Evolutionary conservation across 1,140 invertebrate species (phyloP), one percentile per base, ranked within the genome.

Genomic region (Popillia japonica): DNA sequence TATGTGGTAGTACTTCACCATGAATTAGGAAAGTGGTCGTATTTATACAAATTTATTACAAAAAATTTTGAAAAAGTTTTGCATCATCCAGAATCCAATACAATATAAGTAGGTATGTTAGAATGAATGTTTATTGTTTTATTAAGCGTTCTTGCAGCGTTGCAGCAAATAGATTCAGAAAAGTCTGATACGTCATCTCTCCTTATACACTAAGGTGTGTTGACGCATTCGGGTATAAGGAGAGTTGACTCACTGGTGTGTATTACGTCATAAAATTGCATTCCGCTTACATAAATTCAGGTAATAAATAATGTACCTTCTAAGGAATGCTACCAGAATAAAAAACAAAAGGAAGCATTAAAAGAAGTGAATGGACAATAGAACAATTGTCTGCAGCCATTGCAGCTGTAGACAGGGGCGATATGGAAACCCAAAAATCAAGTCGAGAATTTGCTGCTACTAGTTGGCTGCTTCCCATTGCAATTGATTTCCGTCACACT

Each of bases 351-450:
- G 74, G 74, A 75, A 42, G 41, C 23, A 42, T 48, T 14, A 75
- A 6, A 75, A 75, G 74, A 75, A n/a, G 74, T 55, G 74, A 75
- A 55, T 75, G 74, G 74, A 75, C 40, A 8, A 20, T 48, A 44
- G n/a, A 3, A 55, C 74, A 42, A 48, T 55, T 75, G 23, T 75
- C 74, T 55, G 40, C 40, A 42, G 74, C 41, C n/a, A 75, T 42
- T 42, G 42, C 10, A 23, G 40, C 74, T 20, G 44, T 75, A 44
- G 74, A 44, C 4, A 75, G 41, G 23, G 40, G 40, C 40, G 44
- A 20, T 11, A 44, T 75, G 74, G 74, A 7, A 48, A 48, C 8
- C 44, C 6, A 7, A 14, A 17, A 48, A 48, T 2, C 44, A 14
- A 17, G 44, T 48, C 44, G 44, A 48, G 2, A 48, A 48, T 48